These are phyloP conservation scores for Malurus melanocephalus DNA, from an alignment of 2,113 vertebrate genomes.

Conservation along the genomic window DNA sequence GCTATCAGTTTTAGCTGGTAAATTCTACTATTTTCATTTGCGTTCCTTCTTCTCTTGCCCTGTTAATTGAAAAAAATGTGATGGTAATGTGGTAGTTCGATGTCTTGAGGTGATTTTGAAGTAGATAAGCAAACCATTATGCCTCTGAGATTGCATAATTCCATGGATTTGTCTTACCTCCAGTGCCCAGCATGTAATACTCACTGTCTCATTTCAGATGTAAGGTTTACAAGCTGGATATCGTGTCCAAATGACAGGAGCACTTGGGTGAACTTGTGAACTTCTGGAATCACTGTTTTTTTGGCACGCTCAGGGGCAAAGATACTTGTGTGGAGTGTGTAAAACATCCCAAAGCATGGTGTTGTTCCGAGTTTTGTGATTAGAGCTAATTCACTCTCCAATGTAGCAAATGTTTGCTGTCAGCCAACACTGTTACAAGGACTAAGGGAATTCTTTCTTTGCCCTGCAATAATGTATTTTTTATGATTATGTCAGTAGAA, in stretches of 20 bases:
- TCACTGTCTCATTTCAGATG: slow-evolving; percentile 5
- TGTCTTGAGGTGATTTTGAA: slow-evolving; percentile 48
- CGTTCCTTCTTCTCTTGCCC: neutral
- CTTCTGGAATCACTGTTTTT: neutral
- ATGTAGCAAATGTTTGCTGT: slow-evolving; percentile 50
- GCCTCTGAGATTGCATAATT: slow-evolving; percentile 16
- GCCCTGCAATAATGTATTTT: slow-evolving; percentile 48
- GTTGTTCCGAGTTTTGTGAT: slow-evolving; percentile 40
- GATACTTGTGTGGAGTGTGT: slow-evolving; percentile 17
- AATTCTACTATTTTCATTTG: neutral
- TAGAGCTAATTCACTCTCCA: slow-evolving; percentile 7
- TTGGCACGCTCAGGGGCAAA: neutral
- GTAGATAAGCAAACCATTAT: slow-evolving; percentile 19
- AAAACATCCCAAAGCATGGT: neutral
- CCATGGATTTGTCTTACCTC: neutral
- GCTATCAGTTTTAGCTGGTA: slow-evolving; percentile 9
- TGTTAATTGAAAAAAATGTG: slow-evolving; percentile 29
- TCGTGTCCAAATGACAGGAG: neutral
- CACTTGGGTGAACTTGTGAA: neutral
- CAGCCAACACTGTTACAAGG: slow-evolving; percentile 13
- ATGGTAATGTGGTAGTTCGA: slow-evolving; percentile 30
- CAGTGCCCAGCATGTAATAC: neutral
- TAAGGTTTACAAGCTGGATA: neutral
- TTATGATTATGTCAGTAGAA: slow-evolving; percentile 7
- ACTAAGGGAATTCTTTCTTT: slow-evolving; percentile 43